Conservation (phyloP, 2,113 vertebrate genomes). For the Rhinopomastus cyanomelas region DNA sequence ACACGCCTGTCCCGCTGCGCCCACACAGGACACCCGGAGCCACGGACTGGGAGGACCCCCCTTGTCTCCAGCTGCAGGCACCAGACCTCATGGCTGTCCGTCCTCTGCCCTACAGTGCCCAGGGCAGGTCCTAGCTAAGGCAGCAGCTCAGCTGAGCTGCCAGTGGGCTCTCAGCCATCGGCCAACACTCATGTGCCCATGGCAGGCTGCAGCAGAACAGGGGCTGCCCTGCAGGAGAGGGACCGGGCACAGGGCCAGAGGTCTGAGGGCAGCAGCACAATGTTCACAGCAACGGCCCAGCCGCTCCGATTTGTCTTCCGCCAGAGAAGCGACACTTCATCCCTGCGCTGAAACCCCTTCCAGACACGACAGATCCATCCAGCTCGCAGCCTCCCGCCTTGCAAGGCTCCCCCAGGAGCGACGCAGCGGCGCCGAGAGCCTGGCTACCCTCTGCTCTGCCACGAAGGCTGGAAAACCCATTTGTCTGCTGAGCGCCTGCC, state of each 20-base stretch:
- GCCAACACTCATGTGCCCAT: not conserved
- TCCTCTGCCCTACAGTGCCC: not conserved
- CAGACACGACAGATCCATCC: not conserved
- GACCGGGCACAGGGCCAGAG: not conserved
- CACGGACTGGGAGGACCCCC: not conserved
- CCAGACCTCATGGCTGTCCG: not conserved
- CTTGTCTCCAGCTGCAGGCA: not conserved
- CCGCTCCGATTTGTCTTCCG: not conserved
- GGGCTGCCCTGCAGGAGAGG: not conserved
- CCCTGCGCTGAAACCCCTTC: not conserved
- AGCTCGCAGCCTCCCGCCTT: not conserved
- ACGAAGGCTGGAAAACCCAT: not conserved
- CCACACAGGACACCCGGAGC: not conserved
- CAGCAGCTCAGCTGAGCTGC: not conserved
- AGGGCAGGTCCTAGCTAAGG: not conserved
- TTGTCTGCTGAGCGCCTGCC: not conserved
- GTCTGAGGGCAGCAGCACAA: not conserved
- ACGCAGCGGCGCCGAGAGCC: not conserved
- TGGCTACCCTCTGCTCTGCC: not conserved
- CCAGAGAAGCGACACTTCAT: not conserved
- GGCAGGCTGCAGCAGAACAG: no score
- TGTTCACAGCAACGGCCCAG: not conserved
- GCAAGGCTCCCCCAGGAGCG: not conserved
- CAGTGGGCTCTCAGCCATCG: not conserved
- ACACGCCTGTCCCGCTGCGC: accelerated